Conservation (phyloP, 2,113 vertebrate genomes). For the Dasyornis broadbenti region DNA sequence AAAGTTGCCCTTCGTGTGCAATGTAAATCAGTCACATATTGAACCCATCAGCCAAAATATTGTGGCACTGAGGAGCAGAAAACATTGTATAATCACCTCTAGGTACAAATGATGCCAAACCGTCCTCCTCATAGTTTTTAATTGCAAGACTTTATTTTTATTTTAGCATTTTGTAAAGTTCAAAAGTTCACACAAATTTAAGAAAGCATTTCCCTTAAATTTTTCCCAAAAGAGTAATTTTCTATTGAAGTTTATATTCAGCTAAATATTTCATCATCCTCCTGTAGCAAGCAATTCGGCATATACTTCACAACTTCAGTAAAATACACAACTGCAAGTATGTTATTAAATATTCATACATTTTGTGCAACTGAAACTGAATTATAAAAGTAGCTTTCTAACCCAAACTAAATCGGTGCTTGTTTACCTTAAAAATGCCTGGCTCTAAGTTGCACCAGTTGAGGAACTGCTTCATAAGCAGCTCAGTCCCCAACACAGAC, state of each 20-base stretch:
- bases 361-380: neutral
- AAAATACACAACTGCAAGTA: neutral
- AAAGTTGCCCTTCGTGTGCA: neutral
- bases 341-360: neutral
- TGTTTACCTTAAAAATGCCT: neutral
- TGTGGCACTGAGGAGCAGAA: neutral
- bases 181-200: neutral
- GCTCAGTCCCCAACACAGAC: neutral
- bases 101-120: neutral
- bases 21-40: neutral
- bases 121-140: neutral
- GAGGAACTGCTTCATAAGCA: neutral
- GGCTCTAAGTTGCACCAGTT: neutral
- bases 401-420: neutral
- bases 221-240: neutral
- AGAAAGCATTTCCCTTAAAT: neutral
- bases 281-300: neutral
- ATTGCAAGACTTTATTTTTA: neutral
- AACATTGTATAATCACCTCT: neutral
- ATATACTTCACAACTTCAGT: neutral
- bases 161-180: neutral
- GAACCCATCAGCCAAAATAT: neutral
- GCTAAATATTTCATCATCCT: constrained; percentile 24
- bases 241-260: neutral
- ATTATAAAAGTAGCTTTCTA: neutral